Evolutionary conservation across 2,113 vertebrate species (phyloP), one percentile per base, ranked within the genome.

Genomic region (Mus spicilegus): DNA sequence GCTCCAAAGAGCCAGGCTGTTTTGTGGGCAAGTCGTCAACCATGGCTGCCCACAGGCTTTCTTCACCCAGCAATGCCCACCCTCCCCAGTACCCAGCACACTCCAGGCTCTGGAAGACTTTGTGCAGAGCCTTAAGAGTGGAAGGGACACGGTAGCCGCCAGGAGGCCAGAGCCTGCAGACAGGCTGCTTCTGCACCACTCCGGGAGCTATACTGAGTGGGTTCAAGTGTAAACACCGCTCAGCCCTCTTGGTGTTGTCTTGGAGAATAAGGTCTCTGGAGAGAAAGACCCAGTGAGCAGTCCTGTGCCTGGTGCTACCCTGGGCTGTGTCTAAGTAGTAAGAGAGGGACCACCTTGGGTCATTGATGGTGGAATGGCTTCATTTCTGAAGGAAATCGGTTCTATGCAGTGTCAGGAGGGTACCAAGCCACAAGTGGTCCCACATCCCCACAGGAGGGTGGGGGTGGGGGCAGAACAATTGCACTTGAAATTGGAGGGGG

Each of bases 91-190:
- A 67, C 72, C 67, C 26, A 13, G 77, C 24, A 58, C 5, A 33
- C 30, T 22, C 12, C 0, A 6, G 20, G 11, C 39, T 70, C 20
- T 1, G 26, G 33, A 10, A 14, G 10, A 76, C 65, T 16, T 8
- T 69, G n/a, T 33, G 5, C 58, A 78, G n/a, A 81, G 58, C 58
- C 36, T 20, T 4, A 1, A 2, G 4, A 9, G 28, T 36, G 65
- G 51, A 49, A 42, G 28, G 33, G 33, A 49, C 0, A 0, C 0
- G 28, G 67, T 8, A 7, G 13, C 51, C 49, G 1, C 1, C 7
- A 16, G 56, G 26, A 91, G 61, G 42, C 24, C 3, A 14, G 39
- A 14, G 10, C 42, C 24, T 36, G 61, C 11, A 49, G 7, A 13
- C 51, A 42, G 28, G 73, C 1, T 0, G 0, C 7, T 0, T 33